A percentile compares a stretch with the other conserved stretches of the same genome.
Conservation (phyloP, 2,113 vertebrate species). For the Ciconia maguari region DNA sequence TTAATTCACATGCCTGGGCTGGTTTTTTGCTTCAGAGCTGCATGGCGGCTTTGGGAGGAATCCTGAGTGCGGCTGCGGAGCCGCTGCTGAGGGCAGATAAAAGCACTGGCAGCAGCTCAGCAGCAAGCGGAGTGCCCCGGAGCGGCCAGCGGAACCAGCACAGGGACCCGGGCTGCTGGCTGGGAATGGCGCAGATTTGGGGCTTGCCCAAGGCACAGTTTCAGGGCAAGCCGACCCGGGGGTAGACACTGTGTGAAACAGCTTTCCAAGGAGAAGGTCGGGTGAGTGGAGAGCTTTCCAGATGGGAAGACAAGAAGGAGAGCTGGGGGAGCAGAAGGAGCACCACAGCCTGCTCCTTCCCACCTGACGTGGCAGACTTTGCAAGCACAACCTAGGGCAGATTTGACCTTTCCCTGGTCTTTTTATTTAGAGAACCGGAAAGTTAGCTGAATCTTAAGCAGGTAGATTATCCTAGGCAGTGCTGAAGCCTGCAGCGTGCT, state of each 20-base stretch:
- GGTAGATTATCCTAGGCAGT: not conserved
- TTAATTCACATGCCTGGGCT: not conserved
- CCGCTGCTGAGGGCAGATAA: not conserved
- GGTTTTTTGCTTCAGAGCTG: not conserved
- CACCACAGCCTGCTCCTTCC: not conserved
- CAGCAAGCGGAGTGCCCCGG: not conserved
- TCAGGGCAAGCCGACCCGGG: not conserved
- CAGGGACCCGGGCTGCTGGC: not conserved
- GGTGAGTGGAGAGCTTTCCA: not conserved
- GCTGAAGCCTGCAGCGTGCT: not conserved
- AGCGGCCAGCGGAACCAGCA: not conserved
- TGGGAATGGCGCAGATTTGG: not conserved
- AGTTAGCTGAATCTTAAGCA: slow-evolving; percentile 37
- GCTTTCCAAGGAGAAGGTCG: not conserved
- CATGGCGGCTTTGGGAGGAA: not conserved
- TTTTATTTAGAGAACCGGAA: not conserved
- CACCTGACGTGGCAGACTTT: not conserved
- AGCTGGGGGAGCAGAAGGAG: not conserved
- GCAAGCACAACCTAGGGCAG: not conserved
- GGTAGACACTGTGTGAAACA: not conserved
- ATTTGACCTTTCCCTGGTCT: slow-evolving; percentile 31
- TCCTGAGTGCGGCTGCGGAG: not conserved
- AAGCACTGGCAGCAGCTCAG: not conserved
- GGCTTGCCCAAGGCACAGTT: not conserved
- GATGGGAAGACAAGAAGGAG: not conserved